Evolutionary conservation across 2,888 invertebrate genomes (phyloP).

Genomic region (Hirtodrosophila cameraria): DNA sequence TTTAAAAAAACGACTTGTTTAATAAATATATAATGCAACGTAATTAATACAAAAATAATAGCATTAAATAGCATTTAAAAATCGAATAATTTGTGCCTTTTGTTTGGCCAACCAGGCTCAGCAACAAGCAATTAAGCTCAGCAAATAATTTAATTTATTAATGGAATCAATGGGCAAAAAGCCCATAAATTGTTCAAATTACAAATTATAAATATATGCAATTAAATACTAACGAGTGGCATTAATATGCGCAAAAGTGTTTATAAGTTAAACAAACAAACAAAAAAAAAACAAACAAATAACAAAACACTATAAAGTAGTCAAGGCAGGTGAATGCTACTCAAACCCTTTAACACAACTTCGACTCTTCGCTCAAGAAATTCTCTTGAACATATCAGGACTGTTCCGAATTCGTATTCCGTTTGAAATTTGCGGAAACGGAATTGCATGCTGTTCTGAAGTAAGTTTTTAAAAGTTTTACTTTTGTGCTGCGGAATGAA

Average conservation of each 20-base stretch:
- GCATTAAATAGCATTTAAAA: slow-evolving; percentile 60
- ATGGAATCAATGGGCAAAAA: slow-evolving; percentile 50
- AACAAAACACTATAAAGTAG: not conserved
- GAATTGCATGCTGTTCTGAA: too few species aligned
- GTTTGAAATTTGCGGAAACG: too few species aligned
- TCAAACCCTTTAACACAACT: too few species aligned
- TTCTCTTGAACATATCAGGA: too few species aligned
- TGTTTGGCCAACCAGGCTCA: slow-evolving; percentile 50
- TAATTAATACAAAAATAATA: slow-evolving; percentile 60
- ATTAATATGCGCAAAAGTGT: slow-evolving; percentile 53
- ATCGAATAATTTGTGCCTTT: slow-evolving; percentile 57
- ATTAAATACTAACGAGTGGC: slow-evolving; percentile 71
- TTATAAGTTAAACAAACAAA: slow-evolving; percentile 41
- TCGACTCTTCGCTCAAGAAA: too few species aligned
- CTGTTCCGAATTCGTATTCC: too few species aligned
- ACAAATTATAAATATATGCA: slow-evolving; percentile 56
- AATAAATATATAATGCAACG: slow-evolving; percentile 64
- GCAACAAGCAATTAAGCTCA: slow-evolving; percentile 68
- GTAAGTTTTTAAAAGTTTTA: too few species aligned
- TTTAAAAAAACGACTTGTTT: slow-evolving; percentile 47
- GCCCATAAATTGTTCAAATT: slow-evolving; percentile 53
- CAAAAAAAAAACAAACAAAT: slow-evolving; percentile 5
- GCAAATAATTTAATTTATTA: slow-evolving; percentile 75
- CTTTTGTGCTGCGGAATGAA: too few species aligned
- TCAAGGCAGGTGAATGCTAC: not conserved